Percentiles rank a stretch among this genome's conserved stretches.
phyloP scores from a whole-genome alignment of 2,797 vertebrate genomes.

The Darevskia mixta region DNA sequence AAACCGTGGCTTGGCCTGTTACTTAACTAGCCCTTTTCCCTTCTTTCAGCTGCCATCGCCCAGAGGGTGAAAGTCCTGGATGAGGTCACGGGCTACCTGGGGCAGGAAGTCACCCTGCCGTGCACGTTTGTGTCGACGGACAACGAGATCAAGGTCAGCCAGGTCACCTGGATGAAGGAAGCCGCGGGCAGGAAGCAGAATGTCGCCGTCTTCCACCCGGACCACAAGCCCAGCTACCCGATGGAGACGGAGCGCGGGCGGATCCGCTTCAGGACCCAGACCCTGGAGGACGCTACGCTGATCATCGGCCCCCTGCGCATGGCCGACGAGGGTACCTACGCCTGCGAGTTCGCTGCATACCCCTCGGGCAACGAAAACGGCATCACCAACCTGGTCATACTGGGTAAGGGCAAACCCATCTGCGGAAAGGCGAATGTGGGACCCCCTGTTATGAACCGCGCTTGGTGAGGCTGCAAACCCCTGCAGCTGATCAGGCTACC shows the following conservation, averaged over 20 bases:
- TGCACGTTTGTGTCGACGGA: conserved; percentile 78
- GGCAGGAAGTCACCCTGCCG: conserved; percentile 81
- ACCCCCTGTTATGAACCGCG: no score
- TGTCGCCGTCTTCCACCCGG: conserved; percentile 86
- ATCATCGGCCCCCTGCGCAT: conserved; percentile 78
- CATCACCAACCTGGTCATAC: conserved; percentile 80
- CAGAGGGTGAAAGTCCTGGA: conserved; percentile 83
- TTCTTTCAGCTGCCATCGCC: conserved; percentile 72
- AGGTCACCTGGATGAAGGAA: conserved; percentile 89
- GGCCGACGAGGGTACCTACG: conserved; percentile 86
- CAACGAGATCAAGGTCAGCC: conserved; percentile 78
- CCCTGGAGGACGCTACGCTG: conserved; percentile 81
- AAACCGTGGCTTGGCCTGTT: neutral
- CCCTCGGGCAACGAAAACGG: conserved; percentile 87
- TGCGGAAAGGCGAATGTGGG: no score
- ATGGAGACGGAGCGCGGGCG: conserved; percentile 67
- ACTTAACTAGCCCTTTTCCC: neutral
- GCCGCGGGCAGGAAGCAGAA: conserved; percentile 57
- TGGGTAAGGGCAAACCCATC: conserved; percentile 78
- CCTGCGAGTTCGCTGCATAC: conserved; percentile 90
- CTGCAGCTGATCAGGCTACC: neutral
- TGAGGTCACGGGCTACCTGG: conserved; percentile 83
- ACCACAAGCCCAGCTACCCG: conserved; percentile 78
- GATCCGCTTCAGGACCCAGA: conserved; percentile 73
- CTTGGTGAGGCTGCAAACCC: neutral